Evolutionary conservation across 2,888 invertebrate species (phyloP).

Genomic region (Torymus aiolomorphi): DNA sequence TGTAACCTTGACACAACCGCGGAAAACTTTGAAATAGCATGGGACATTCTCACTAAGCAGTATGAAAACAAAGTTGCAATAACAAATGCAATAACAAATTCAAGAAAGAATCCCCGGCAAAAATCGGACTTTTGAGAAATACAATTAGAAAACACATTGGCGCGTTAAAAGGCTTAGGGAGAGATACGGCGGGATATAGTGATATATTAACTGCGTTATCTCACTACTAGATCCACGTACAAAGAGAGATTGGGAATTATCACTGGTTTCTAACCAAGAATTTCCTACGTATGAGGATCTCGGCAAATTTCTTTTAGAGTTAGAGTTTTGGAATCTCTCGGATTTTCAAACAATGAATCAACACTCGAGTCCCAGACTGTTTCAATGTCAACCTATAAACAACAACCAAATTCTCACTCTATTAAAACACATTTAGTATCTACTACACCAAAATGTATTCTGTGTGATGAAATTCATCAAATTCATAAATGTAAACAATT

Average conservation of each 20-base stretch:
- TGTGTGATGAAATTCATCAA: no score
- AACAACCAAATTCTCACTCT: no score
- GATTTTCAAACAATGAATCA: background rate
- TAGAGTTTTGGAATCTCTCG: background rate
- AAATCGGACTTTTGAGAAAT: background rate
- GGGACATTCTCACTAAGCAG: no score
- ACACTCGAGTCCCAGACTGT: background rate
- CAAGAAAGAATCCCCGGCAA: background rate
- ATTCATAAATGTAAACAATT: no score
- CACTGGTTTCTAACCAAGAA: background rate
- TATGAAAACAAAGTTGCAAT: slow-evolving; percentile 1
- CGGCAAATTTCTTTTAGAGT: slow-evolving; percentile 1
- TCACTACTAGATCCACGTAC: background rate
- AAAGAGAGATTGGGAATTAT: background rate
- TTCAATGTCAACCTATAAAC: no score
- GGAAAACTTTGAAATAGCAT: background rate
- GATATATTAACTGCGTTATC: no score
- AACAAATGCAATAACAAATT: no score
- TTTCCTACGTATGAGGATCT: background rate
- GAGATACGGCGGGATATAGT: background rate
- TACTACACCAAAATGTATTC: no score
- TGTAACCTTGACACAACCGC: background rate
- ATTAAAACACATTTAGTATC: no score
- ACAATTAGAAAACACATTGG: background rate
- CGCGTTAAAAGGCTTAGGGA: background rate